Evolutionary conservation across 2,113 vertebrate genomes (phyloP).

Genomic region (Eptesicus fuscus): DNA sequence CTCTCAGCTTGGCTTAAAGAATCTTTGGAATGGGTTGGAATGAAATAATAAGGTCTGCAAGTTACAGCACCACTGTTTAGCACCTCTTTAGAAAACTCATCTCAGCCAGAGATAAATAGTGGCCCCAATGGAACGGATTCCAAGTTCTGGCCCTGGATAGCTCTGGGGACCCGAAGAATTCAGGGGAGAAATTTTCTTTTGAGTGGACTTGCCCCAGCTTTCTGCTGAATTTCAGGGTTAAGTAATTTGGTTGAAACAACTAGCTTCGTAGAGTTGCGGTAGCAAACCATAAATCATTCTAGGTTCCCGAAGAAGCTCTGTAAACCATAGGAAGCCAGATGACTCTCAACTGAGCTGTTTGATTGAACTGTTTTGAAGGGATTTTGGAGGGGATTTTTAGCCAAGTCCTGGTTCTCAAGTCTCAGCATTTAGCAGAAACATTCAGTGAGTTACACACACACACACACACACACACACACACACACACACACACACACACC

Average conservation of each 20-base stretch:
- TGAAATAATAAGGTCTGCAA: background rate
- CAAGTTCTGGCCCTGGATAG: background rate
- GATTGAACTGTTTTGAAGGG: background rate
- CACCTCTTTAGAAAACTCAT: background rate
- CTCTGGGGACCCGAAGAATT: background rate
- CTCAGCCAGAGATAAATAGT: background rate
- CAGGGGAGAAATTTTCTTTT: background rate
- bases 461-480: background rate
- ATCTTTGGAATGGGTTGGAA: background rate
- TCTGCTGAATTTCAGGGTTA: background rate
- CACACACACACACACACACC: background rate
- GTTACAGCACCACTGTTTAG: background rate
- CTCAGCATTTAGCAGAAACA: constrained; percentile 20
- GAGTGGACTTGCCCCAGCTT: constrained; percentile 16
- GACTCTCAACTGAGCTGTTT: background rate
- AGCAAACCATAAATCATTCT: constrained; percentile 36
- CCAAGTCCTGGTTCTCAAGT: background rate
- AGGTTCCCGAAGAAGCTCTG: background rate
- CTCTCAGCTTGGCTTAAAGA: background rate
- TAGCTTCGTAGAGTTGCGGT: background rate
- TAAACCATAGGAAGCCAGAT: background rate
- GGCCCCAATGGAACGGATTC: background rate
- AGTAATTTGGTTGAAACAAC: constrained; percentile 23
- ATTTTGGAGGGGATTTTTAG: background rate
- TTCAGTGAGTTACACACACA: background rate